Conservation (phyloP, 2,113 vertebrate genomes). For the Oryzias woworae region DNA sequence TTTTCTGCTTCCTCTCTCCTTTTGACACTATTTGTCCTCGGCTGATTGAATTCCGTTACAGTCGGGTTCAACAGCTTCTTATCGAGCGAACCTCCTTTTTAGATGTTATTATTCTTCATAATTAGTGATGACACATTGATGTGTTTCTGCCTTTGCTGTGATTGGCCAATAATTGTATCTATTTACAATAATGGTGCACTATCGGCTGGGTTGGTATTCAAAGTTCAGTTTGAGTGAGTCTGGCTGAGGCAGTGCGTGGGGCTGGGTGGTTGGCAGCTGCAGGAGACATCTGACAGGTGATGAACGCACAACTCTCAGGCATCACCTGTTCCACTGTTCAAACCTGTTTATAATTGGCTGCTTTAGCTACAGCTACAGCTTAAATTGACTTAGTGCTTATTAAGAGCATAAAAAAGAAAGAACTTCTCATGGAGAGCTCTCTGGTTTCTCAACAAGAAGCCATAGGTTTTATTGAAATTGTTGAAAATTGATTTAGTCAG, state of each 20-base stretch:
- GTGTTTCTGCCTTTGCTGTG: conserved; percentile 40
- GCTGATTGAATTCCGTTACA: conserved; percentile 3
- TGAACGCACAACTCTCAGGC: conserved; percentile 39
- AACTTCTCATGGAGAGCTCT: conserved; percentile 16
- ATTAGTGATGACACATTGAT: conserved; percentile 57
- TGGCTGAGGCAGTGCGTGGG: conserved; percentile 9
- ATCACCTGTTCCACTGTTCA: conserved; percentile 38
- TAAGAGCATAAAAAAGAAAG: conserved; percentile 31
- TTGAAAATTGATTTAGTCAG: conserved; percentile 65
- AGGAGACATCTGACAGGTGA: conserved; percentile 42
- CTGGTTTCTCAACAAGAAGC: conserved; percentile 39
- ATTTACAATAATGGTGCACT: conserved; percentile 29
- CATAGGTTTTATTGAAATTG: conserved; percentile 55
- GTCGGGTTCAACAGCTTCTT: conserved; percentile 7
- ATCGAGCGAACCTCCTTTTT: conserved; percentile 19
- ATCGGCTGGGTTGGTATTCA: conserved; percentile 24
- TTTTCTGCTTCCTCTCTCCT: background rate
- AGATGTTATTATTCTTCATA: conserved; percentile 40
- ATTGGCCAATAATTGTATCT: conserved; percentile 54
- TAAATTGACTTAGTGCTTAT: conserved; percentile 10
- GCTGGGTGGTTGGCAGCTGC: conserved; percentile 6
- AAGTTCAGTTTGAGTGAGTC: conserved; percentile 21
- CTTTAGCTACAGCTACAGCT: conserved; percentile 9
- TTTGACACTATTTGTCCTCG: conserved; percentile 10
- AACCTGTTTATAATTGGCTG: conserved; percentile 40